phyloP scores from a whole-genome alignment of 2,888 invertebrate genomes.

The Apodemia mormo region DNA sequence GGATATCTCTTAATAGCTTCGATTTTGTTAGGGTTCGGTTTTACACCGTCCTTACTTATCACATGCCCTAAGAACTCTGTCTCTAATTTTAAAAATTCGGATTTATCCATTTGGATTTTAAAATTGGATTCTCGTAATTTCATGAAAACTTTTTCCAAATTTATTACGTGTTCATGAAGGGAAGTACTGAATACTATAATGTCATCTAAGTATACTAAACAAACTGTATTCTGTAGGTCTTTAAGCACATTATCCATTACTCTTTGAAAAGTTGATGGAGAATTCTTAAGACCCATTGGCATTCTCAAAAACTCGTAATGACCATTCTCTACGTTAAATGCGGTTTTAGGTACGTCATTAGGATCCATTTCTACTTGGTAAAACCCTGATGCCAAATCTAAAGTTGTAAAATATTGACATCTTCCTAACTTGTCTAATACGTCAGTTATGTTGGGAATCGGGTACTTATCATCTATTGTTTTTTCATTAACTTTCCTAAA shows the following conservation, averaged over 20 bases:
- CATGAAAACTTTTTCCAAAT: too few relatives aligned
- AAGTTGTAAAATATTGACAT: constrained; percentile 35
- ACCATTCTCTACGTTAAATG: constrained; percentile 36
- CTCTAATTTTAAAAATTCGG: constrained; percentile 43
- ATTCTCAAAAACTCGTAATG: constrained; percentile 38
- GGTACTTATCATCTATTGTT: too few relatives aligned
- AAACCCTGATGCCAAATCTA: constrained; percentile 33
- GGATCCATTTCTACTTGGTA: constrained; percentile 29
- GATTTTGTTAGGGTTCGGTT: too few relatives aligned
- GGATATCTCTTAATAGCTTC: too few relatives aligned
- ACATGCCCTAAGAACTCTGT: constrained; percentile 25
- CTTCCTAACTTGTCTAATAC: constrained; percentile 37
- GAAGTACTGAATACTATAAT: constrained; percentile 37
- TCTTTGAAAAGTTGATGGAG: too few relatives aligned
- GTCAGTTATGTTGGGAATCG: constrained; percentile 22
- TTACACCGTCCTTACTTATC: too few relatives aligned
- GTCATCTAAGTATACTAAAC: constrained; percentile 46
- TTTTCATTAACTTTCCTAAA: too few relatives aligned
- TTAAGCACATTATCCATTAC: constrained; percentile 25
- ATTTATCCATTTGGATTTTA: too few relatives aligned
- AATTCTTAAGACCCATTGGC: constrained; percentile 29
- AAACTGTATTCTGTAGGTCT: constrained; percentile 37
- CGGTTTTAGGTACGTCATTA: constrained; percentile 33
- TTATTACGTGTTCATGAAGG: constrained; percentile 31
- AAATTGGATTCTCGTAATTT: too few relatives aligned